Evolutionary conservation across 2,888 invertebrate genomes (phyloP).

Genomic region (Meiosimyza platycephala): DNA sequence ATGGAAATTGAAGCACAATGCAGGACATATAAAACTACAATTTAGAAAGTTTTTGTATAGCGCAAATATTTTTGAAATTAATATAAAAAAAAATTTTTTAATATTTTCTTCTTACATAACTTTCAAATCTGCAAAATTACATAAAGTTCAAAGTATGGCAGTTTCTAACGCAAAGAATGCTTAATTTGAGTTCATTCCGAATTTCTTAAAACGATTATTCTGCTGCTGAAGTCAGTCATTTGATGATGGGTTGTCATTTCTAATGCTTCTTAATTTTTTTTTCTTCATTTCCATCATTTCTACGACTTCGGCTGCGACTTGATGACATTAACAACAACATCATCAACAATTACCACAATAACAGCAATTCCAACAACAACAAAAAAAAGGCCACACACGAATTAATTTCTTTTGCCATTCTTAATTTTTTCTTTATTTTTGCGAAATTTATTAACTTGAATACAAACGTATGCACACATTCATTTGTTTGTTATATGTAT

Average conservation of each 20-base stretch:
- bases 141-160: too few relatives aligned
- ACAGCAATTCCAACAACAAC: neutral
- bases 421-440: conserved; percentile 39
- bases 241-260: conserved; percentile 54
- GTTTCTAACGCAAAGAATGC: too few relatives aligned
- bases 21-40: too few relatives aligned
- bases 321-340: conserved; percentile 52
- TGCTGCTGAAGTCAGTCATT: conserved; percentile 44
- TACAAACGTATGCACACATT: neutral
- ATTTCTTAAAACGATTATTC: too few relatives aligned
- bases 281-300: neutral
- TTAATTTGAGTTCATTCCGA: too few relatives aligned
- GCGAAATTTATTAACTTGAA: conserved; percentile 22
- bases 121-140: too few relatives aligned
- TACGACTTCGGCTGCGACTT: conserved; percentile 32
- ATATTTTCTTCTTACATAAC: too few relatives aligned
- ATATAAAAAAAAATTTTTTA: too few relatives aligned
- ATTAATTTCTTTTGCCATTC: conserved; percentile 43
- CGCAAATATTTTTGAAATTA: too few relatives aligned
- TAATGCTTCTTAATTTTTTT: conserved; percentile 9
- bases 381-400: conserved; percentile 60
- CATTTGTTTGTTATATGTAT: neutral
- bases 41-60: too few relatives aligned
- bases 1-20: too few relatives aligned
- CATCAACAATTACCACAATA: neutral